Conservation (phyloP, 2,113 vertebrate species). For the Carlito syrichta region DNA sequence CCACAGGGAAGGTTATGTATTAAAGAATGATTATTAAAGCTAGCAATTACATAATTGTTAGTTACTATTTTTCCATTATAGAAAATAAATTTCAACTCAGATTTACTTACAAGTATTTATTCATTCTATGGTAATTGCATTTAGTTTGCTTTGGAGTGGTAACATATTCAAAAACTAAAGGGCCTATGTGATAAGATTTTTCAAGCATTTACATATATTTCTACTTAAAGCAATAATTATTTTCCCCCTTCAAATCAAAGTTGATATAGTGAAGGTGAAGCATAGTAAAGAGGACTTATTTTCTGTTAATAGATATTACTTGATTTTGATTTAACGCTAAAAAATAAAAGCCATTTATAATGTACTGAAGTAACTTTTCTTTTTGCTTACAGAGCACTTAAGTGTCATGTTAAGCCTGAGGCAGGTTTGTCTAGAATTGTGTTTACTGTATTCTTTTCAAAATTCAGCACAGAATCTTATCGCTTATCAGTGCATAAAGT, state of each 20-base stretch:
- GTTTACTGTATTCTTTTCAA: conserved; percentile 90
- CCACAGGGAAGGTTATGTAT: background rate
- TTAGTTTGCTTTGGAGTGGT: background rate
- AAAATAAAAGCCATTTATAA: conserved; percentile 86
- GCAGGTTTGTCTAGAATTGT: conserved; percentile 88
- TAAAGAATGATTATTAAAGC: background rate
- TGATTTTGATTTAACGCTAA: conserved; percentile 81
- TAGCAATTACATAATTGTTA: background rate
- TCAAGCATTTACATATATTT: conserved; percentile 79
- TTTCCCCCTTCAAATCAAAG: conserved; percentile 72
- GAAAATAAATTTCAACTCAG: background rate
- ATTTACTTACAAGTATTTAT: background rate
- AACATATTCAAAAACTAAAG: background rate
- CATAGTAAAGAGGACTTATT: conserved; percentile 48
- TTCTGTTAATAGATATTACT: conserved; percentile 76
- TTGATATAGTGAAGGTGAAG: conserved; percentile 77
- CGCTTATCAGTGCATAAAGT: conserved; percentile 91
- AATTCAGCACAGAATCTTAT: conserved; percentile 82
- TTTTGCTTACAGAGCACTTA: conserved; percentile 88
- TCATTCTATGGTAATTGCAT: background rate
- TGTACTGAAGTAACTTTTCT: conserved; percentile 85
- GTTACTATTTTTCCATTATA: background rate
- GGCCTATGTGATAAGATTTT: conserved; percentile 74
- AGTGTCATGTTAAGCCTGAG: conserved; percentile 92
- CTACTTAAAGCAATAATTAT: conserved; percentile 83